Conservation (phyloP, 2,888 invertebrate genomes). For the Synergus laeviventris region DNA sequence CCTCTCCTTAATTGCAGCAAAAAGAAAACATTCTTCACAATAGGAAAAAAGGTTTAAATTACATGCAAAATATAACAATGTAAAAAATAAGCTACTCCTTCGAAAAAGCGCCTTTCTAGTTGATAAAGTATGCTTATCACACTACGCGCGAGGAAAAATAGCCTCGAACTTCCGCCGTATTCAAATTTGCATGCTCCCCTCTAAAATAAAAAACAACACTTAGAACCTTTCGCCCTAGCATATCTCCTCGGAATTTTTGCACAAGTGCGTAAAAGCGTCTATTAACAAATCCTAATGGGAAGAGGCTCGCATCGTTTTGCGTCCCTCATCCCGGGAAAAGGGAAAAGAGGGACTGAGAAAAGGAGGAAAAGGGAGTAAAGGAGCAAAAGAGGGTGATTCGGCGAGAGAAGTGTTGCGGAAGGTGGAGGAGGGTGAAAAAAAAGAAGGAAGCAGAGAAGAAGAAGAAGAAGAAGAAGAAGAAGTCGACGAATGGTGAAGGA, state of each 20-base stretch:
- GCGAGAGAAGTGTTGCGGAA: slow-evolving; percentile 44
- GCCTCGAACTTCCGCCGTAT: background rate
- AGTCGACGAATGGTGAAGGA: slow-evolving; percentile 47
- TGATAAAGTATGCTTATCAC: slow-evolving; percentile 14
- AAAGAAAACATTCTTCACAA: too few species aligned
- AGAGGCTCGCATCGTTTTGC: slow-evolving; percentile 4
- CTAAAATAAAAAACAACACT: slow-evolving; percentile 26
- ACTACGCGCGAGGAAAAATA: slow-evolving; percentile 10
- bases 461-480: slow-evolving; percentile 45
- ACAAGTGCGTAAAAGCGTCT: slow-evolving; percentile 40
- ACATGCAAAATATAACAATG: background rate
- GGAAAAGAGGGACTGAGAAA: slow-evolving; percentile 44
- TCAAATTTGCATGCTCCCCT: slow-evolving; percentile 17
- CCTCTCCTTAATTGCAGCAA: too few species aligned
- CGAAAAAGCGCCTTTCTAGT: background rate
- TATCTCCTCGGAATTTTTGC: slow-evolving; percentile 28
- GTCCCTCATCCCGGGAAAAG: slow-evolving; percentile 45
- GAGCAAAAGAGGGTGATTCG: slow-evolving; percentile 42
- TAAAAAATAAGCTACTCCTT: background rate
- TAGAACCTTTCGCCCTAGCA: slow-evolving; percentile 1
- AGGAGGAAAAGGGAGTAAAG: slow-evolving; percentile 45
- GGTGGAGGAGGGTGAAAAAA: slow-evolving; percentile 41
- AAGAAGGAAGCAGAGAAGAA: slow-evolving; percentile 47
- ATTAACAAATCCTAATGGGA: slow-evolving; percentile 37
- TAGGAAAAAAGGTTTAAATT: too few species aligned